Percentiles rank a stretch among this genome's conserved stretches.
These are phyloP conservation scores for Carterocephalus palaemon DNA, from an alignment of 2,888 invertebrate genomes.

Conservation along the genomic window DNA sequence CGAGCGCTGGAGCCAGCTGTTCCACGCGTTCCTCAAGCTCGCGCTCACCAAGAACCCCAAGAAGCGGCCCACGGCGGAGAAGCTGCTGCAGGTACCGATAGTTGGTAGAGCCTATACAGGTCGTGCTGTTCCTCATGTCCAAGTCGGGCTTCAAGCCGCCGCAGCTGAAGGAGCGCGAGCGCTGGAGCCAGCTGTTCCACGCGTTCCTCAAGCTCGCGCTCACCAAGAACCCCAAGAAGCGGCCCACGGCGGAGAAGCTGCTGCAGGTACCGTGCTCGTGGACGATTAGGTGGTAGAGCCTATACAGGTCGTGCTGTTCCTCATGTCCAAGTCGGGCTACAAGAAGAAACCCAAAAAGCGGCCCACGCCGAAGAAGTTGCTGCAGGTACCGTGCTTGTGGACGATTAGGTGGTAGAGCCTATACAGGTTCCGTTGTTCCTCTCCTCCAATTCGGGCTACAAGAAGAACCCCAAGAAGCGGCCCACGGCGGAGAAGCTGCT, in stretches of 20 bases:
- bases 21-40: constrained; percentile 97
- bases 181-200: constrained; percentile 97
- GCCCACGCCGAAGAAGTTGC: too few species aligned
- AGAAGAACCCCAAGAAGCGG: constrained; percentile 98
- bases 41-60: constrained; percentile 99
- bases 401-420: too few species aligned
- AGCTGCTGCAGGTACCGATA: constrained; percentile 90
- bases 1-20: constrained; percentile 96
- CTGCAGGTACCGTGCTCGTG: too few species aligned
- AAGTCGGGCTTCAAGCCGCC: constrained; percentile 99
- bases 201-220: constrained; percentile 97
- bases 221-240: constrained; percentile 99
- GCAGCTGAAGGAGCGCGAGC: constrained; percentile 94
- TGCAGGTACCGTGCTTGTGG: too few species aligned
- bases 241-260: constrained; percentile 97
- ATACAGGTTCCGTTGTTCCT: too few species aligned
- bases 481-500: constrained; percentile 97
- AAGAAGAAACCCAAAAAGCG: not conserved
- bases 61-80: constrained; percentile 97
- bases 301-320: too few species aligned
- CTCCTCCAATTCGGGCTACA: too few species aligned
- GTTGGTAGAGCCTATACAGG: not conserved
- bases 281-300: too few species aligned
- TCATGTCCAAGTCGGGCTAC: too few species aligned
- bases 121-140: constrained; percentile 97